Evolutionary conservation across 1,140 invertebrate species (phyloP), one percentile per base, ranked within the genome.

Genomic region (Bicyclus anynana): DNA sequence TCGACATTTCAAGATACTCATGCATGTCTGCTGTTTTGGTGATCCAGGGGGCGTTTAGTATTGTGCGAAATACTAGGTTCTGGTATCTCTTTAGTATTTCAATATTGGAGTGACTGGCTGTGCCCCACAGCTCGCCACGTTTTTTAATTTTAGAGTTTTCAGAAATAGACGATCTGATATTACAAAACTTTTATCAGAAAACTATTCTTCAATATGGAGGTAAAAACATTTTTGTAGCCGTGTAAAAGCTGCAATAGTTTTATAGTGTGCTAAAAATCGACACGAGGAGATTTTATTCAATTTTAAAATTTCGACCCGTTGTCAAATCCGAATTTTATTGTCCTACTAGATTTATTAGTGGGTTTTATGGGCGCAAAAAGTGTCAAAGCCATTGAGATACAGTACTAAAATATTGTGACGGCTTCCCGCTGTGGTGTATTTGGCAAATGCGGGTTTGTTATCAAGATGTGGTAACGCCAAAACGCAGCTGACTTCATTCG

Each of bases 361-460:
- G 55, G 37, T 53, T 40, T 55, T 56, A 56, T 38, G 12, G 27
- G 29, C 21, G 51, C 61, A 74, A 79, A 79, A 81, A 75, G 67
- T 65, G 52, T 67, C 62, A 74, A 70, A 12, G 29, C 29, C 2
- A 33, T 33, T 12, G 29, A 33, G 7, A 44, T 44, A 44, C 76
- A n/a, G n/a, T 73, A 78, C 72, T 81, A 80, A 85, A 88, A 88
- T 88, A 88, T 88, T 88, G 75, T 88, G 83, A 88, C 71, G 85
- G 83, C 80, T 17, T 71, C 85, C 81, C 72, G 82, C 83, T 72
- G 83, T 48, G 80, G 75, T 72, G 62, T 77, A 77, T 86, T 86
- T 84, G 80, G 77, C 79, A 83, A 87, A 86, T 88, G 81, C 80
- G 83, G 85, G 83, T 72, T 62, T 66, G 64, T 81, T 85, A 86